Evolutionary conservation across 2,888 invertebrate species (phyloP), one percentile per base, ranked within the genome.

Genomic region (Gortyna flavago): DNA sequence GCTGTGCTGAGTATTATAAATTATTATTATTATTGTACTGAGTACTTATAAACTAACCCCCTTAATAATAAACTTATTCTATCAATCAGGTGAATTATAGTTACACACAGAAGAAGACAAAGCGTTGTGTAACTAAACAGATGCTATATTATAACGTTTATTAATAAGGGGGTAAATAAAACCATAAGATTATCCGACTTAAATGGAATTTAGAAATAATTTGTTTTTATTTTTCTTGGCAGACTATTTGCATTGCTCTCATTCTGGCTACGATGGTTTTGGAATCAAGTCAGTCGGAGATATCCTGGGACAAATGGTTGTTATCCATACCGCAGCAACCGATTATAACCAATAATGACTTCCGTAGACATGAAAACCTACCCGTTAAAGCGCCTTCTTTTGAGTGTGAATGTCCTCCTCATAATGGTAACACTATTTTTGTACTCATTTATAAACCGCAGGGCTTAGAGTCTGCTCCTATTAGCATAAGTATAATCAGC

Each of bases 401-500:
- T 29, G 38, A 88, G n/a, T 95, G 95, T 74, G 65, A 88, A 74
- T 95, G 95, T 78, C 94, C 95, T 29, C 94, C 94, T 41, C 77
- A 91, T 77, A 89, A 92, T 87, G 93, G 95, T 94, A 86, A 74
- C 11, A 29, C 21, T 4, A 29, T 32, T 67, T n/a, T 8, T 57
- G 32, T 5, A n/a, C 21, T 35, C 4, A n/a, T 38, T 25, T 41
- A 29, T 18, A 64, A 57, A 29, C 54, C 2, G 9, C 3, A 44
- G n/a, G n/a, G 21, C 38, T 70, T 38, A 16, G 21, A 38, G 21
- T 51, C 6, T 35, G 13, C 11, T 62, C 11, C 25, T 62, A 62
- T 35, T 11, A 62, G 5, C 35, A 35, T 11, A 54, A 35, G 11
- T 18, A 35, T 51, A n/a, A 54, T 69, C 18, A 35, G 18, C 11